Conservation (phyloP, 2,888 invertebrate genomes). For the Oligia strigilis region DNA sequence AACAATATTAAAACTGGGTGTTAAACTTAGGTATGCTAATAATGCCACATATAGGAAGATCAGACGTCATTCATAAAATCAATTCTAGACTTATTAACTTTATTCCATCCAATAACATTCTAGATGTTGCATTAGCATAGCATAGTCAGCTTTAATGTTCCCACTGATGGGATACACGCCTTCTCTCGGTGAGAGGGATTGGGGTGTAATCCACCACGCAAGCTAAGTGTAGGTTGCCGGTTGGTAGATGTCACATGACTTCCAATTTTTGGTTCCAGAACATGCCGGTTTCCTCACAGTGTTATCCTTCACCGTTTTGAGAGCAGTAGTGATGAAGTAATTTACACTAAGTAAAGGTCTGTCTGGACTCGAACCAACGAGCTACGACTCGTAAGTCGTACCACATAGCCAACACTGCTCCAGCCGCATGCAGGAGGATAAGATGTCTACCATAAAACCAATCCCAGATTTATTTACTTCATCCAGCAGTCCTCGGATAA, state of each 20-base stretch:
- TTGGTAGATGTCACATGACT: background rate
- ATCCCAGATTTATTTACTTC: background rate
- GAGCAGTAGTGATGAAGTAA: too few species aligned
- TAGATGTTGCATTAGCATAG: background rate
- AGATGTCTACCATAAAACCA: background rate
- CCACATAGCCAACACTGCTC: background rate
- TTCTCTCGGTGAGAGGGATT: background rate
- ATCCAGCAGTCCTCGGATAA: conserved; percentile 26
- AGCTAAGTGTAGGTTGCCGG: background rate
- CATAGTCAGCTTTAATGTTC: too few species aligned
- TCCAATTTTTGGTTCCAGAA: background rate
- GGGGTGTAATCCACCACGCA: background rate
- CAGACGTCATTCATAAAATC: background rate
- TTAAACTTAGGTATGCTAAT: too few species aligned
- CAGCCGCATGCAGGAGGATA: background rate
- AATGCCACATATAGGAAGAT: background rate
- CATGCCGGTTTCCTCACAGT: background rate
- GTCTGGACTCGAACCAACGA: too few species aligned
- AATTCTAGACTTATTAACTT: background rate
- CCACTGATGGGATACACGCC: too few species aligned
- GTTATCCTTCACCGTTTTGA: too few species aligned
- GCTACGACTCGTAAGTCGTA: too few species aligned
- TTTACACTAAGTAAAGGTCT: too few species aligned
- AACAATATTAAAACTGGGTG: too few species aligned
- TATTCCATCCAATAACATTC: conserved; percentile 13